These are phyloP conservation scores for Gallirallus australis DNA, from an alignment of 2,797 vertebrate species.

Conservation along the genomic window DNA sequence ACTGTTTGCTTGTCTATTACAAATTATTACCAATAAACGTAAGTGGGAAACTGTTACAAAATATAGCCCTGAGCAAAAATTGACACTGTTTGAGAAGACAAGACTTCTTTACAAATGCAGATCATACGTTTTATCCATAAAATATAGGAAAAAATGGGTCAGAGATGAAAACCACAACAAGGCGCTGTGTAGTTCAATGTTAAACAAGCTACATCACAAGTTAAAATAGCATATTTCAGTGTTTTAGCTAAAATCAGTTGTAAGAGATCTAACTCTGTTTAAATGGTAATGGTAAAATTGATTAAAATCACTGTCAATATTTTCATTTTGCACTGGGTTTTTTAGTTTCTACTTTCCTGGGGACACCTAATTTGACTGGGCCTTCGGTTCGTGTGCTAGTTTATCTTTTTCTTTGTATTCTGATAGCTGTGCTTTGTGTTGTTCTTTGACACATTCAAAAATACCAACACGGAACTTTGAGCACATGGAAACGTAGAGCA, in stretches of 20 bases:
- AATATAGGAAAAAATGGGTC: constrained; percentile 52
- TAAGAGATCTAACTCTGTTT: background rate
- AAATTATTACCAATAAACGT: constrained; percentile 59
- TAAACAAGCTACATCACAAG: background rate
- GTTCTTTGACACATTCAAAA: background rate
- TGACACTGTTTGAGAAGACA: background rate
- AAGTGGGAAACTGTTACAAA: constrained; percentile 62
- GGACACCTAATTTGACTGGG: background rate
- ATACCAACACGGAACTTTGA: background rate
- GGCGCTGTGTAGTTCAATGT: background rate
- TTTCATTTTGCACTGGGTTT: background rate
- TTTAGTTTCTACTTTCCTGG: background rate
- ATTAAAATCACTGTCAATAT: constrained; percentile 21
- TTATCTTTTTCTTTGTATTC: background rate
- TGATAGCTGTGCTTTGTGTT: background rate
- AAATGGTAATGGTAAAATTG: background rate
- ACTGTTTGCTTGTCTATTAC: constrained; percentile 52
- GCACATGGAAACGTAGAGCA: background rate
- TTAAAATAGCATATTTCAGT: background rate
- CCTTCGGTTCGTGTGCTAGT: background rate
- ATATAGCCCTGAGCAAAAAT: constrained; percentile 45
- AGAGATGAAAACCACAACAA: constrained; percentile 44
- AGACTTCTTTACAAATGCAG: constrained; percentile 29
- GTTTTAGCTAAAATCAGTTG: background rate
- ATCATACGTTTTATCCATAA: constrained; percentile 25